Conservation (phyloP, 2,888 invertebrate species). For the Acronicta aceris region DNA sequence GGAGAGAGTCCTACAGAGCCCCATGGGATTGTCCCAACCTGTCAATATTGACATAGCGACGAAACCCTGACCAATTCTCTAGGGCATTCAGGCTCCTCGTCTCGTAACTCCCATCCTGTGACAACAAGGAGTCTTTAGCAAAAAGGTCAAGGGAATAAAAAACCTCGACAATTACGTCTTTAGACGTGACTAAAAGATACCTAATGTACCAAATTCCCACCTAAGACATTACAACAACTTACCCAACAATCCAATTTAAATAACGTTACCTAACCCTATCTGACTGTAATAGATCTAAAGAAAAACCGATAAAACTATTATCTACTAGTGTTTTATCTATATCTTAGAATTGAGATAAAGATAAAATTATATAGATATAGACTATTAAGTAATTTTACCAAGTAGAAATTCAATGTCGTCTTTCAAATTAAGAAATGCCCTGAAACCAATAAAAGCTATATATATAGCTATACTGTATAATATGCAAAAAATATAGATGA, state of each 20-base stretch:
- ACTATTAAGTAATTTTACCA: no score
- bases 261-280: slow-evolving; percentile 38
- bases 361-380: no score
- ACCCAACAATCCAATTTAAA: slow-evolving; percentile 40
- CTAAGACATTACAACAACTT: slow-evolving; percentile 29
- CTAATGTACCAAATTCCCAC: slow-evolving; percentile 1
- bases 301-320: slow-evolving; percentile 22
- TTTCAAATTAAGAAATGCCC: slow-evolving; percentile 10
- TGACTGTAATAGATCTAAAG: slow-evolving; percentile 16
- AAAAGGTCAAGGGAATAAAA: slow-evolving; percentile 3
- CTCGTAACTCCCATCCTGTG: not conserved
- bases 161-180: slow-evolving; percentile 11
- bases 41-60: slow-evolving; percentile 27
- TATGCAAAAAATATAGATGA: slow-evolving; percentile 57
- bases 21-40: slow-evolving; percentile 26
- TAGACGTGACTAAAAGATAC: slow-evolving; percentile 9
- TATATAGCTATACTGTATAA: no score
- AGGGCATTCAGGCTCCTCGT: slow-evolving; percentile 21
- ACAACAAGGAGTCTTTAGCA: not conserved
- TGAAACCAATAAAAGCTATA: slow-evolving; percentile 40
- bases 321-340: no score
- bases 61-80: slow-evolving; percentile 25
- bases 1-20: slow-evolving; percentile 16
- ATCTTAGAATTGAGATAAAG: no score
- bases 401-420: slow-evolving; percentile 27